Evolutionary conservation across 2,797 vertebrate species (phyloP), one percentile per base, ranked within the genome.

Genomic region (Argentina silus): DNA sequence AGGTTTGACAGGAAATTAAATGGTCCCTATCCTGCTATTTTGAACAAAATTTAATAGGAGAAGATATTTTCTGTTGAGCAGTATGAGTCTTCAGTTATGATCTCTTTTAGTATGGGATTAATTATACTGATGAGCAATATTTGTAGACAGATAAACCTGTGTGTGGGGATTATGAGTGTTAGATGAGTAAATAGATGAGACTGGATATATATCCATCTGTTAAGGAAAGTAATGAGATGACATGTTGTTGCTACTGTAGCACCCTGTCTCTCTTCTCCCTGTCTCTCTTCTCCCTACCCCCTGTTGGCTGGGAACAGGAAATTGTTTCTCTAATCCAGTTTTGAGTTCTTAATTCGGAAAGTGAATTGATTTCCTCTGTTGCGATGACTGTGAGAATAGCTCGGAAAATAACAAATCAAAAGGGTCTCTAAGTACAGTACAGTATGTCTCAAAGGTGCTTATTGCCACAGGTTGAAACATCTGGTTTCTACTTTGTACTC

Each of bases 271-370:
- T n/a, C 50, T 51, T 15, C 51, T 6, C 17, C 15, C 51, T 51
- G 9, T 62, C 69, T 62, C 19, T 23, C 11, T 60, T 60, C 23
- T 74, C n/a, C 12, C 27, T 36, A 36, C 21, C 14, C 21, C 57
- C 56, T 59, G 17, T 50, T 43, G 61, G 15, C 61, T 63, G 48
- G 12, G 21, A 11, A 69, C 45, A 79, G 47, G 51, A n/a, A 67
- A 66, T 42, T 44, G 14, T 45, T 43, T 63, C 43, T 43, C 21
- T 55, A 21, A 65, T 69, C 14, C 9, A 59, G 36, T 17, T 7
- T 42, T 55, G 21, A 60, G 14, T 51, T 66, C 15, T 51, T 21
- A 42, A 50, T 47, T 66, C 62, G 27, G 27, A 61, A 19, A 60
- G 19, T 48, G 21, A 73, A 73, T 47, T 45, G 6, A 48, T 12